Conservation (phyloP, 2,888 invertebrate genomes). For the Drosophila flavopinicola region DNA sequence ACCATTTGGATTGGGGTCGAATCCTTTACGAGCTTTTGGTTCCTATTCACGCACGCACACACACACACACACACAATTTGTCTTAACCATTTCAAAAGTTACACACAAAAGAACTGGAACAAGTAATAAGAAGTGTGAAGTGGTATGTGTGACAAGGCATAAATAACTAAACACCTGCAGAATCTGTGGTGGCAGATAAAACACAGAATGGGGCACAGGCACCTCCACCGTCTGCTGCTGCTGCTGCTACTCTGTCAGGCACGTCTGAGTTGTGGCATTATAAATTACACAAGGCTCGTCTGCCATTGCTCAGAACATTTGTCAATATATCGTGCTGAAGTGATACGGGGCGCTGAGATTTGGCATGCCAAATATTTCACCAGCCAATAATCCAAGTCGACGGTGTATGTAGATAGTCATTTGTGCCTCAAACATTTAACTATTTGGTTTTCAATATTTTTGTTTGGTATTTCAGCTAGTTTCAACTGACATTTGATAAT, state of each 20-base stretch:
- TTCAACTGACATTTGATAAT: too few relatives aligned
- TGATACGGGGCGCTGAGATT: constrained; percentile 43
- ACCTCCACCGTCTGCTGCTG: constrained; percentile 27
- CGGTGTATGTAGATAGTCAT: not conserved
- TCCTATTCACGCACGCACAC: constrained; percentile 13
- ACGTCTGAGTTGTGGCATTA: constrained; percentile 67
- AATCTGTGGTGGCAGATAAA: constrained; percentile 32
- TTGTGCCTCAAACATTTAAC: not conserved
- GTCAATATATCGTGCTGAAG: constrained; percentile 61
- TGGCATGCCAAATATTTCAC: constrained; percentile 52
- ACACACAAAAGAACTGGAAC: constrained; percentile 28
- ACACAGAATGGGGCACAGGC: not conserved
- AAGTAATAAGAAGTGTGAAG: constrained; percentile 50
- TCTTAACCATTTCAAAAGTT: constrained; percentile 31
- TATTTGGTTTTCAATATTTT: constrained; percentile 2
- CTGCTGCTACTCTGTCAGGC: constrained; percentile 41
- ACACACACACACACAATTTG: constrained; percentile 47
- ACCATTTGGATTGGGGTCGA: constrained; percentile 50
- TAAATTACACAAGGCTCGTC: constrained; percentile 66
- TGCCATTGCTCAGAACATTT: constrained; percentile 66
- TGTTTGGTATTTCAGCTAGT: not conserved
- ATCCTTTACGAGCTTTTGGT: constrained; percentile 55
- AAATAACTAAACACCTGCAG: constrained; percentile 79
- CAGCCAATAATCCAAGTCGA: constrained; percentile 51
- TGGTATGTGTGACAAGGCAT: constrained; percentile 74